Evolutionary conservation across 2,113 vertebrate species (phyloP).

Genomic region (Vanacampus margaritifer): DNA sequence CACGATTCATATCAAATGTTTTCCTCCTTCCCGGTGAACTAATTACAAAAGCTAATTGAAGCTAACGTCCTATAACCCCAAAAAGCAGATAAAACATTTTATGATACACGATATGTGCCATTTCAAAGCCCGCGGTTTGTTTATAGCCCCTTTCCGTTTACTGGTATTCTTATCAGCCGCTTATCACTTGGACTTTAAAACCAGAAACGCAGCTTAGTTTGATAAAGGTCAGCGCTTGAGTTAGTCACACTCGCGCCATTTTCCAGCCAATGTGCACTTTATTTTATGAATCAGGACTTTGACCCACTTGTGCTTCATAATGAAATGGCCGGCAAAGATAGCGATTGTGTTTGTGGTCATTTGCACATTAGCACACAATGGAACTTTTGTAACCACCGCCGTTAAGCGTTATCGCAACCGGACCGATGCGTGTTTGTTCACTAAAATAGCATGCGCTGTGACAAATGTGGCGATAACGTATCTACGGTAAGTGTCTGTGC

Average conservation of each 20-base stretch:
- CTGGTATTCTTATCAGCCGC: constrained; percentile 35
- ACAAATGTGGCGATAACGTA: constrained; percentile 69
- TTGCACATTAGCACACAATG: constrained; percentile 16
- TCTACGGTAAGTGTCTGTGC: constrained; percentile 56
- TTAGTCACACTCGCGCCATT: constrained; percentile 15
- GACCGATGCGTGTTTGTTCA: constrained; percentile 45
- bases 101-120: constrained; percentile 12
- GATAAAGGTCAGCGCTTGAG: constrained; percentile 43
- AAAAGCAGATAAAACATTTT: constrained; percentile 4
- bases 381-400: constrained; percentile 10
- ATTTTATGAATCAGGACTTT: constrained; percentile 28
- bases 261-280: constrained; percentile 7
- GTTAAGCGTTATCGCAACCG: constrained; percentile 33
- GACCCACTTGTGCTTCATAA: constrained; percentile 47
- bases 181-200: constrained; percentile 67
- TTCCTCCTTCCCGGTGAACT: constrained; percentile 12
- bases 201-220: constrained; percentile 34
- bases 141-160: constrained; percentile 34
- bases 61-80: background rate
- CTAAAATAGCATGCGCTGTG: constrained; percentile 41
- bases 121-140: constrained; percentile 36
- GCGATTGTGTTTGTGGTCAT: background rate
- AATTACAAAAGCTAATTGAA: constrained; percentile 10
- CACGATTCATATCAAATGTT: background rate
- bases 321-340: background rate